These are phyloP conservation scores for Antechinus stuartii DNA, from an alignment of 2,113 vertebrate genomes.

Conservation along the genomic window DNA sequence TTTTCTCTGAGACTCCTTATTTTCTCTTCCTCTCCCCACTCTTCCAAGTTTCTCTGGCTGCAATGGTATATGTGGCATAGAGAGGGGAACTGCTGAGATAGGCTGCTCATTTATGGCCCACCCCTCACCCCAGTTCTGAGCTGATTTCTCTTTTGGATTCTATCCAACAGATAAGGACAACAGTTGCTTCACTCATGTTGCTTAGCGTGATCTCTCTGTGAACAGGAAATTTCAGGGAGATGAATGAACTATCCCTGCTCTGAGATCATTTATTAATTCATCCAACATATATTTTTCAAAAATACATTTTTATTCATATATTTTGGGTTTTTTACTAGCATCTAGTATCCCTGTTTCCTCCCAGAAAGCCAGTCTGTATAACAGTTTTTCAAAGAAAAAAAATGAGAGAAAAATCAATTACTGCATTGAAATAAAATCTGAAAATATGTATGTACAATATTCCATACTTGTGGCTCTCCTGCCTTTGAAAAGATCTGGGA, in stretches of 20 bases:
- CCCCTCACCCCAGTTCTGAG: not conserved
- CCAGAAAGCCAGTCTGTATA: not conserved
- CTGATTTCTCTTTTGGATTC: not conserved
- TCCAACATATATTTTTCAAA: not conserved
- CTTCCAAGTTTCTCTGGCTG: not conserved
- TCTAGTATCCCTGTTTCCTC: not conserved
- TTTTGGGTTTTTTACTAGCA: not conserved
- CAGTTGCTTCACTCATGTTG: not conserved
- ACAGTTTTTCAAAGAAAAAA: not conserved
- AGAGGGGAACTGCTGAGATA: not conserved
- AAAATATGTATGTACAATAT: not conserved
- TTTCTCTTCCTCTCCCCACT: not conserved
- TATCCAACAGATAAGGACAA: not conserved
- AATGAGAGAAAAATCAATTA: not conserved
- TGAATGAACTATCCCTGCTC: no score
- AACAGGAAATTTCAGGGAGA: not conserved
- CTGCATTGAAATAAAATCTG: not conserved
- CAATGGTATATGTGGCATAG: not conserved
- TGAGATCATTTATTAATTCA: no score
- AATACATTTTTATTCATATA: not conserved
- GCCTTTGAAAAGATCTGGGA: not conserved
- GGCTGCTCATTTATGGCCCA: not conserved
- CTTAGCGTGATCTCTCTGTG: not conserved
- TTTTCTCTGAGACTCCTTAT: not conserved
- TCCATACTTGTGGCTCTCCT: not conserved